Evolutionary conservation across 2,113 vertebrate species (phyloP), one percentile per base, ranked within the genome.

Genomic region (Ceratotherium simum): DNA sequence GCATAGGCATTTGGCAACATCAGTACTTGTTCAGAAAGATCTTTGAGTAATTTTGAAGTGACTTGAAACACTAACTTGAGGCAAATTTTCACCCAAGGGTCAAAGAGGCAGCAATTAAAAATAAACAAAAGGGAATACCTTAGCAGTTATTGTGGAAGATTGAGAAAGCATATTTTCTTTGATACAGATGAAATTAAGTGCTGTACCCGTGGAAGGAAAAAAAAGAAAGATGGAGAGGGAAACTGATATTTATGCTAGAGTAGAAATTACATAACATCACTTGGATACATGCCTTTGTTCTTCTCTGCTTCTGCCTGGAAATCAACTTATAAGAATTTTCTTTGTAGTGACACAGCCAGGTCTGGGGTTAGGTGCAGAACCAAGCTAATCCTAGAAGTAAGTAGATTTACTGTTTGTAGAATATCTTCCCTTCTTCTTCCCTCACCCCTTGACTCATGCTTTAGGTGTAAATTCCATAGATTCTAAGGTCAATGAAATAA

Each of bases 1-100:
- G 62, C 23, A 81, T 18, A 73, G 25, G 10, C 36, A 23, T 82
- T 39, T 80, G 60, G n/a, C 69, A 86, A 87, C 62, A 60, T 95
- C 27, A 29, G 36, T 42, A 12, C 36, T 95, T 95, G 27, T 60
- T 96, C 93, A 75, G 42, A 95, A 91, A 93, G 67, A 95, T 79
- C 64, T 75, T 75, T 42, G 46, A 86, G 18, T 75, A 73, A 85
- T 87, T 90, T 89, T 17, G 23, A 91, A 95, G 6, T 91, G 27
- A 78, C 39, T 86, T 12, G 51, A 83, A 29, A 62, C 21, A 62
- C 2, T 93, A 81, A 31, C 7, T 79, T 48, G 16, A 78, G 5
- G 29, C 7, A 58, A 39, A 64, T 54, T 82, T 85, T 80, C 20
- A 89, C 0, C 0, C 11, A 16, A 10, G 7, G 39, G 46, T 94